Percentiles rank a stretch among this genome's conserved stretches.
Evolutionary conservation across 64 coral and sea anemone genomes (phyloP).

Genomic region (Montipora foliosa): DNA sequence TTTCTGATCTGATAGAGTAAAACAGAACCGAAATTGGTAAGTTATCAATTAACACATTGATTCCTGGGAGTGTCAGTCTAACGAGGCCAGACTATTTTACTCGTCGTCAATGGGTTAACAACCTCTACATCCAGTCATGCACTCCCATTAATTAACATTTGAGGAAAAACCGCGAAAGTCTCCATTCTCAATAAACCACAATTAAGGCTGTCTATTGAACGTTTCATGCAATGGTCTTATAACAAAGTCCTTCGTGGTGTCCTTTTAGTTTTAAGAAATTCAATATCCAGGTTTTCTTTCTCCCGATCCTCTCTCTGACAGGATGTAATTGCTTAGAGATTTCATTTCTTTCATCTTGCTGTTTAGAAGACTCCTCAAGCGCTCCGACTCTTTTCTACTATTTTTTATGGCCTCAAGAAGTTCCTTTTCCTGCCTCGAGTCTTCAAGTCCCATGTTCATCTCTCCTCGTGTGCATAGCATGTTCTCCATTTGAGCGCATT

Average conservation of each 20-base stretch:
- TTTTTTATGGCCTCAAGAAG: conserved; percentile 86
- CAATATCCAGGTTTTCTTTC: conserved; percentile 8
- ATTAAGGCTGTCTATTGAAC: neutral
- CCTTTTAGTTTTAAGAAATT: neutral
- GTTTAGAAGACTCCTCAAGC: conserved; percentile 70
- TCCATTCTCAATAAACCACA: neutral
- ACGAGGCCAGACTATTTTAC: no score
- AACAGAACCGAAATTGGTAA: no score
- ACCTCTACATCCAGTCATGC: no score
- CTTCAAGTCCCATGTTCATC: neutral
- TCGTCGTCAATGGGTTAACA: no score
- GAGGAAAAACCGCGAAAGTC: neutral
- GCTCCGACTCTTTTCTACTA: conserved; percentile 79
- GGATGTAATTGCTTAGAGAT: conserved; percentile 66
- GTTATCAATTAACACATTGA: no score
- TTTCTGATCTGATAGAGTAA: no score
- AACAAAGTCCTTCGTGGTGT: neutral
- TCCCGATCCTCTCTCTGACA: conserved; percentile 45
- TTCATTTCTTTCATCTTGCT: conserved; percentile 93
- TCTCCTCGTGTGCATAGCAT: conserved; percentile 58
- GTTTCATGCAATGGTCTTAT: neutral
- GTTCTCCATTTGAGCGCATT: conserved; percentile 92
- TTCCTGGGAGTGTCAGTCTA: no score
- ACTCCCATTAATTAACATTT: neutral
- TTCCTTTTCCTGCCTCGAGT: conserved; percentile 63